Evolutionary conservation across 2,888 invertebrate species (phyloP).

Genomic region (Kryphioiulus occultus): DNA sequence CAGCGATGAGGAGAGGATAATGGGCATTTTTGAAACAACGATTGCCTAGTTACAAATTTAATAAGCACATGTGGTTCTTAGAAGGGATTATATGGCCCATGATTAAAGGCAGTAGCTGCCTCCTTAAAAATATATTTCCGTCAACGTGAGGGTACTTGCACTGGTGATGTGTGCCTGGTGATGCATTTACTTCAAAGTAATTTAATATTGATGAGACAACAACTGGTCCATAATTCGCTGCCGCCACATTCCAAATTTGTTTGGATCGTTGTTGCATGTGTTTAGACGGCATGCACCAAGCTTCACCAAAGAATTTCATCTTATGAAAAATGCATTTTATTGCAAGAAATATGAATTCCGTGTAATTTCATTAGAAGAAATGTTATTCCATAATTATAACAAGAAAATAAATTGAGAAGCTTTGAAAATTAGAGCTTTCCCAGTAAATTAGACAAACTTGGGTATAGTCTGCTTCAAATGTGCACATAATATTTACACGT

Average conservation of each 20-base stretch:
- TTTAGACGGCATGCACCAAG: background rate
- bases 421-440: too few species aligned
- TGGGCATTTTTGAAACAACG: conserved; percentile 16
- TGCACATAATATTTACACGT: too few species aligned
- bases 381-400: too few species aligned
- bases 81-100: background rate
- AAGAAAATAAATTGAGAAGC: too few species aligned
- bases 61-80: background rate
- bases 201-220: background rate
- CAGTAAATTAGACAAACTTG: too few species aligned
- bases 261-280: background rate
- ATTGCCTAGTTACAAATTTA: background rate
- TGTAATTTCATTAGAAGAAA: too few species aligned
- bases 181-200: background rate
- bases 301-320: background rate
- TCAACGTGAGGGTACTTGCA: background rate
- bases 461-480: too few species aligned
- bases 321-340: background rate
- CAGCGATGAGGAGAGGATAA: background rate
- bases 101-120: background rate
- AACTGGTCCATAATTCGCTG: background rate
- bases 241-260: background rate
- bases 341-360: too few species aligned
- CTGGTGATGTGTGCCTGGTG: background rate
- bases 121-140: background rate